Evolutionary conservation across 2,888 invertebrate genomes (phyloP), one percentile per base, ranked within the genome.

Genomic region (Myopa testacea): DNA sequence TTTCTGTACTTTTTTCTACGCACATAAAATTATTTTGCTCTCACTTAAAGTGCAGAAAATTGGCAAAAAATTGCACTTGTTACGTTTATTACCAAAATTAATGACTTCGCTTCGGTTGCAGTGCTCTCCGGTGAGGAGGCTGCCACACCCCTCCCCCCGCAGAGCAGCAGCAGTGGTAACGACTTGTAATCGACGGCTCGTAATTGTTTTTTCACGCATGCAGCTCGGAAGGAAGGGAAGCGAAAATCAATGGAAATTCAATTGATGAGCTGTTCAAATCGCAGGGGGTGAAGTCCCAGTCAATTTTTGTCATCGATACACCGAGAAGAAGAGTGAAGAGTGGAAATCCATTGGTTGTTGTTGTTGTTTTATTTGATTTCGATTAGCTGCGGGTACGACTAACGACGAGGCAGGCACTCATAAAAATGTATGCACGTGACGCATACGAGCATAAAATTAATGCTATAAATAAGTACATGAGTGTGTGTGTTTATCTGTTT

Each of bases 41-140:
- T 50, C 71, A 63, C 45, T 45, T 70, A 50, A 45, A 26, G 34
- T 12, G 26, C 12, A 55, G 34, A 70, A 76, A 73, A 76, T 63
- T 68, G 69, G 72, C 78, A 65, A 78, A 79, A 80, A 75, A 77
- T 79, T 81, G 71, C 81, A 82, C 82, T 82, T 82, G 82, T 81
- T 78, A 78, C 77, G 79, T 75, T 78, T 79, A 79, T 82, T 80
- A 81, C 81, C 74, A 79, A 78, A 80, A 80, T 80, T 79, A 79
- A 80, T 78, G 78, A 78, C 65, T 65, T 26, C 12, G 26, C 63
- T 1, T 3, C 55, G 55, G 55, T 12, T 5, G 5, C 55, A 14
- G 16, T 34, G 63, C 34, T 26, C 26, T 63, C 63, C 12, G 34
- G 63, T 4, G 63, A 19, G 63, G 37, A 26, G 37, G 65, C 38